phyloP scores from a whole-genome alignment of 64 coral and sea anemone genomes.

The Montipora capricornis region DNA sequence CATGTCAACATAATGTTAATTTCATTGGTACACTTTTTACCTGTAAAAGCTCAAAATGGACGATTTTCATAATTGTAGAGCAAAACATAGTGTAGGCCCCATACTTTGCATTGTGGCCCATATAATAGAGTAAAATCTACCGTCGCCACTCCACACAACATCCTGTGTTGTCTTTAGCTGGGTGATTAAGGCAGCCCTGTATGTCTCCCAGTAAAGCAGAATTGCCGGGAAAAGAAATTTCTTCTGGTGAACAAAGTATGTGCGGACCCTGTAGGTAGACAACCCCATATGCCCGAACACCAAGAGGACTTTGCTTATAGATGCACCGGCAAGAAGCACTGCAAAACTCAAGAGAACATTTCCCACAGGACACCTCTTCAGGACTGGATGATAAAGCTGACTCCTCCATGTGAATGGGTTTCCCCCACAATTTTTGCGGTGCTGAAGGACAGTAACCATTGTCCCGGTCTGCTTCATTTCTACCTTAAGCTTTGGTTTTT shows the following conservation, averaged over 20 bases:
- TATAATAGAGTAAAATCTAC: slow-evolving; percentile 55
- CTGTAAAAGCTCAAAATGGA: no score
- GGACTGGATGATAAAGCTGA: slow-evolving; percentile 26
- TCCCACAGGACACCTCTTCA: slow-evolving; percentile 39
- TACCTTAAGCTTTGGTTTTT: neutral
- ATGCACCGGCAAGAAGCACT: slow-evolving; percentile 46
- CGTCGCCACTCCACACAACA: slow-evolving; percentile 54
- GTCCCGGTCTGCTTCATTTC: slow-evolving; percentile 31
- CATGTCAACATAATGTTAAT: no score
- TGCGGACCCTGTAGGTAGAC: neutral
- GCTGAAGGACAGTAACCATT: slow-evolving; percentile 55
- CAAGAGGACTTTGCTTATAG: slow-evolving; percentile 55
- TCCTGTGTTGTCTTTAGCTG: slow-evolving; percentile 38
- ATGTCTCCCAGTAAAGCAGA: slow-evolving; percentile 32
- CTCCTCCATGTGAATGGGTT: neutral
- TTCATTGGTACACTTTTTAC: no score
- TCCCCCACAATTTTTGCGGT: slow-evolving; percentile 12
- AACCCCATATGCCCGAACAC: slow-evolving; percentile 49
- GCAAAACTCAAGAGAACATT: slow-evolving; percentile 56
- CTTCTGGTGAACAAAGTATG: slow-evolving; percentile 52
- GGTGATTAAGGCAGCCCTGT: neutral
- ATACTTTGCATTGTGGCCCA: slow-evolving; percentile 49
- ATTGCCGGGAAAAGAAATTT: slow-evolving; percentile 50
- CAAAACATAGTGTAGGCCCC: slow-evolving; percentile 40
- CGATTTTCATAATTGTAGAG: neutral